A percentile compares a stretch with the other conserved stretches of the same genome.
These are phyloP conservation scores for Smutsia temminckii DNA, from an alignment of 2,797 vertebrate species.

Conservation along the genomic window DNA sequence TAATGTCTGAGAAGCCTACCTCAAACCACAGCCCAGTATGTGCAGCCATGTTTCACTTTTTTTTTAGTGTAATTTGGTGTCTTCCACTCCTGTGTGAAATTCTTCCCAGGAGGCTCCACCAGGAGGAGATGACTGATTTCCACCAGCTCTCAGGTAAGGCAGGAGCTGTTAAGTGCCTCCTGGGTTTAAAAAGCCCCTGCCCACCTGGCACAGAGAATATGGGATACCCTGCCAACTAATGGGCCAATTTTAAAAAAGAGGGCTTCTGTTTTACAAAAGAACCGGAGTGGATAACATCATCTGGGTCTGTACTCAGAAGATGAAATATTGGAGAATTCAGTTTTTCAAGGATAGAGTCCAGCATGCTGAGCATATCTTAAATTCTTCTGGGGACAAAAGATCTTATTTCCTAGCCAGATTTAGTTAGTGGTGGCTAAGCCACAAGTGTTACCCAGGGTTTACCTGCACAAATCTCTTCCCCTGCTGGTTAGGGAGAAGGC, in stretches of 20 bases:
- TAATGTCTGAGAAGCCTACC: background rate
- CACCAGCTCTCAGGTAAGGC: background rate
- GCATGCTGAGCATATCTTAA: background rate
- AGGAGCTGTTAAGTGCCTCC: background rate
- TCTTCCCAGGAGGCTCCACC: no score
- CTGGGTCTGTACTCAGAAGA: background rate
- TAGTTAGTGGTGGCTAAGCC: background rate
- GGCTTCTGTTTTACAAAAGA: background rate
- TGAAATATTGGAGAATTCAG: background rate
- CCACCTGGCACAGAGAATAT: no score
- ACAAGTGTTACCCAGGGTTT: background rate
- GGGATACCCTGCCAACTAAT: background rate
- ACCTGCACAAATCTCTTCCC: background rate
- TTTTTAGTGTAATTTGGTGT: background rate
- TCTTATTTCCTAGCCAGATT: background rate
- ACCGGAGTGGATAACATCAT: background rate
- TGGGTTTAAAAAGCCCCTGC: background rate
- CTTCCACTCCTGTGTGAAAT: background rate
- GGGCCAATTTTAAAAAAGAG: background rate
- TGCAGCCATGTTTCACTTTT: no score
- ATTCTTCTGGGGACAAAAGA: background rate
- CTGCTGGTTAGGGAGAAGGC: no score
- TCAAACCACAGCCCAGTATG: rapidly evolving
- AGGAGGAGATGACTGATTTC: background rate
- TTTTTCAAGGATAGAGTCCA: background rate